Base-by-base conservation (phyloP, 2,113 vertebrate species). In the Hepsetus odoe region DNA sequence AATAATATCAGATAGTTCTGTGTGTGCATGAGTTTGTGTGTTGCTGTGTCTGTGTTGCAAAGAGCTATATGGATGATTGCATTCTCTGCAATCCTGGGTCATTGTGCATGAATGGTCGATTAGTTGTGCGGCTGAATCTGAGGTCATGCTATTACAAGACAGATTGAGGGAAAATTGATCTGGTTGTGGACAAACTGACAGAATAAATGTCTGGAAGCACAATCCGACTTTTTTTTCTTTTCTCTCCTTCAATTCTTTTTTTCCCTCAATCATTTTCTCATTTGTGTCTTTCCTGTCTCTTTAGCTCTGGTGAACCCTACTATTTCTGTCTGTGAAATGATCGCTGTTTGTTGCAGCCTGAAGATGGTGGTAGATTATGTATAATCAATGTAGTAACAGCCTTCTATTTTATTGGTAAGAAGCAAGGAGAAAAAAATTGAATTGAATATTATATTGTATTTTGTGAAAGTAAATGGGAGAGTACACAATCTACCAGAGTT, bases 201-300 rank as follows among this genome's bases (percentile, higher is more conserved):
- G 28, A 33, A 62, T 44, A 16, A 62, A 51, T 51, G 20, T 42
- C 76, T 81, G 67, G 77, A 86, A 87, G 85, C 85, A 85, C 76
- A 82, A 65, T 46, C 13, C 18, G 13, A 10, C 44, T 46, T 14
- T 16, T 30, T 56, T 80, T 80, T 59, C 55, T 70, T 62, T 55
- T 85, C 86, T 65, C 80, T 83, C 77, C 2, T 38, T 26, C 49
- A 72, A 20, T 24, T 70, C 18, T 32, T 22, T 49, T 59, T 75
- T 33, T 53, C 12, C 28, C 55, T 76, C 65, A 61, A 33, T 70
- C 13, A 28, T 42, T 66, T 40, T 68, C 38, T 68, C 55, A 61
- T 70, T 24, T 24, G 18, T 46, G 13, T 46, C 44, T 14, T 46
- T 46, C 44, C 56, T 76, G 20, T 49, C 40, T 38, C 62, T 38